Evolutionary conservation across 2,113 vertebrate species (phyloP), one percentile per base, ranked within the genome.

Genomic region (Tinamus guttatus): DNA sequence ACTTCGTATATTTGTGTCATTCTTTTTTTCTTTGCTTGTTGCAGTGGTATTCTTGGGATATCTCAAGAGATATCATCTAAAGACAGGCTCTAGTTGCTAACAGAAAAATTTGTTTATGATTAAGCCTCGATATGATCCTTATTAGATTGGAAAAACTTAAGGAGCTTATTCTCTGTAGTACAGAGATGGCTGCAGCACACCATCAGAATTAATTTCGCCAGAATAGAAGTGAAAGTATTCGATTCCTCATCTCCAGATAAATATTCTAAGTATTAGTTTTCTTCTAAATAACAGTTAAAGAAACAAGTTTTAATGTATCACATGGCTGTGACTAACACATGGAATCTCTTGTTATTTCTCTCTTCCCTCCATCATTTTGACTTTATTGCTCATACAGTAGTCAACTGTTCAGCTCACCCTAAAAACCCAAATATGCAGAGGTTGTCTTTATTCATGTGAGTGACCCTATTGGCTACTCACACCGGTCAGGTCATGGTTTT

Each of bases 161-260:
- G 28, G 24, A 56, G 27, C 3, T 78, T 62, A 34, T 45, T 40
- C 58, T 62, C 77, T 36, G 43, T 11, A 52, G 45, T 24, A 49
- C 9, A 49, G 34, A 85, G 51, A 68, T 9, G 0, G 0, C 1
- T 7, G 32, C 4, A 41, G 17, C 4, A 17, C 4, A 0, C 71
- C 71, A 64, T 10, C 38, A 49, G 56, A 49, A 82, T 13, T 45
- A 34, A 32, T 85, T 51, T 58, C 32, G 81, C 19, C 13, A 67
- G 49, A 80, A 70, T 14, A 32, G n/a, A 81, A 82, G 16, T 1
- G 13, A 76, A 81, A 71, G 13, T 14, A 64, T 73, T 86, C 51
- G 68, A 64, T 18, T 84, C 32, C 20, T 18, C 11, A n/a, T 30
- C 36, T 25, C 20, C 27, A 11, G 9, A 18, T 19, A 69, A 81